phyloP scores from a whole-genome alignment of 1,140 invertebrate species.

The Atta colombica region DNA sequence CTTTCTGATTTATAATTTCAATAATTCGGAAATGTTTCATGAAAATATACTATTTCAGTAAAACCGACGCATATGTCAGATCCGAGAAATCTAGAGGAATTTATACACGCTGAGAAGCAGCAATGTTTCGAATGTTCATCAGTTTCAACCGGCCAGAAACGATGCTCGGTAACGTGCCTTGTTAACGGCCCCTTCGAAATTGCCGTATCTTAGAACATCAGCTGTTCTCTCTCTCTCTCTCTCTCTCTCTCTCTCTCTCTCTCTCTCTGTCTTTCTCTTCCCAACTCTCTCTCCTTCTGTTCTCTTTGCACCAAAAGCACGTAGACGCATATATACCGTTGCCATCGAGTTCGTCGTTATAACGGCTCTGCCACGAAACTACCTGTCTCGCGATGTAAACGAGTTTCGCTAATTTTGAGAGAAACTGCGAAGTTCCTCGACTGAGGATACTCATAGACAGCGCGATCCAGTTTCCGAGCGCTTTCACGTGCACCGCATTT shows the following conservation, averaged over 20 bases:
- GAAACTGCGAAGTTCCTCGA: conserved; percentile 66
- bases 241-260: neutral
- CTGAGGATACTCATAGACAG: conserved; percentile 58
- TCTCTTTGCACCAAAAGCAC: conserved; percentile 4
- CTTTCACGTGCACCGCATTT: conserved; percentile 35
- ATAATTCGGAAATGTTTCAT: neutral
- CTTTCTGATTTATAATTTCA: conserved; percentile 6
- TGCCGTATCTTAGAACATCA: conserved; percentile 56
- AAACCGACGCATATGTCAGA: neutral
- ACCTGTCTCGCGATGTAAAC: conserved; percentile 73
- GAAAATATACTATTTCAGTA: conserved; percentile 23
- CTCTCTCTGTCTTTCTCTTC: conserved; percentile 5
- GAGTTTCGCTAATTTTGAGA: conserved; percentile 74
- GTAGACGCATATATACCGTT: conserved; percentile 25
- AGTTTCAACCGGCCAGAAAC: conserved; percentile 42
- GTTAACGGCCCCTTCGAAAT: conserved; percentile 63
- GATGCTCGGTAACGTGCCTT: conserved; percentile 59
- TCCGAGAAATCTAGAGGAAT: neutral
- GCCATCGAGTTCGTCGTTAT: conserved; percentile 62
- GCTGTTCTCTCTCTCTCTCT: conserved; percentile 2
- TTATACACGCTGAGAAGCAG: conserved; percentile 4
- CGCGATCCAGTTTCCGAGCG: conserved; percentile 43
- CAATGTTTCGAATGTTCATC: conserved; percentile 35
- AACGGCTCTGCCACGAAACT: conserved; percentile 69
- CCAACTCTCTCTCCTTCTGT: neutral